Evolutionary conservation across 2,888 invertebrate genomes (phyloP).

Genomic region (Serripes groenlandicus): DNA sequence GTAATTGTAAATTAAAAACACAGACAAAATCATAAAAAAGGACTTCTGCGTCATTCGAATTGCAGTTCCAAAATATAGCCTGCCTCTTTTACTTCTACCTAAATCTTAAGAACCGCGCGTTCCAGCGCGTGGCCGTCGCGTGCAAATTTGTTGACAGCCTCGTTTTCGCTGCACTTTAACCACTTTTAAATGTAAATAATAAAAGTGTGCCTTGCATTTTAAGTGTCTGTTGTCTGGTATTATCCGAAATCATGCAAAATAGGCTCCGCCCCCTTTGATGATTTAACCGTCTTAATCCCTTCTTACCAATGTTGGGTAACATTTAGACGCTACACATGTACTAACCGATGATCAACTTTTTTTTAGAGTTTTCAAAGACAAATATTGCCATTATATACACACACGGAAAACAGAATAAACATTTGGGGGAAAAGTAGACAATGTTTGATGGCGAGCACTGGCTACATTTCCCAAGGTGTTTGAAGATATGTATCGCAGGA

Average conservation of each 20-base stretch:
- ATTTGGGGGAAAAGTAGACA: background rate
- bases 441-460: background rate
- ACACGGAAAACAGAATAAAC: too few species aligned
- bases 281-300: slow-evolving; percentile 29
- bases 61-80: slow-evolving; percentile 60
- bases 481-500: too few species aligned
- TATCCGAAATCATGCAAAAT: slow-evolving; percentile 61
- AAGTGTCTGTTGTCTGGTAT: slow-evolving; percentile 65
- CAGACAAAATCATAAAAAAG: background rate
- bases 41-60: slow-evolving; percentile 10
- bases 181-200: slow-evolving; percentile 69
- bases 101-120: slow-evolving; percentile 55
- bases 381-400: too few species aligned
- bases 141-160: slow-evolving; percentile 69
- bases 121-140: slow-evolving; percentile 69
- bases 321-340: background rate
- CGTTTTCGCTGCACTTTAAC: slow-evolving; percentile 62
- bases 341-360: too few species aligned
- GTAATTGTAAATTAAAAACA: too few species aligned
- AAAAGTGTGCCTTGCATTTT: slow-evolving; percentile 61
- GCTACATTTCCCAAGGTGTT: too few species aligned
- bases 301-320: background rate
- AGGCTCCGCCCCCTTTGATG: slow-evolving; percentile 57
- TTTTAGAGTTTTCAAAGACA: too few species aligned
- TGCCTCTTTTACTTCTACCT: slow-evolving; percentile 36